Evolutionary conservation across 2,113 vertebrate species (phyloP), one percentile per base, ranked within the genome.

Genomic region (Phoenicopterus ruber): DNA sequence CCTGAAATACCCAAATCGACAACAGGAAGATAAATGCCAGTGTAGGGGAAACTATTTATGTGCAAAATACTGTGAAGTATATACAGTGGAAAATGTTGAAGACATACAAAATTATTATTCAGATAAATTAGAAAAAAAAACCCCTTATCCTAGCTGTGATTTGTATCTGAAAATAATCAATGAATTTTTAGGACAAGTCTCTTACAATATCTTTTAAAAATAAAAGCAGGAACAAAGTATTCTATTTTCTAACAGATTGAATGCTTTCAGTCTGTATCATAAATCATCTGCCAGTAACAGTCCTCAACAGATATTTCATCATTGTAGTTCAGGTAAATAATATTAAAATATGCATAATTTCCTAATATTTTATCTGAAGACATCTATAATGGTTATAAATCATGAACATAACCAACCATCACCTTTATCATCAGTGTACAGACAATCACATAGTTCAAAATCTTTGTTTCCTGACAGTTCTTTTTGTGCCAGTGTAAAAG

Each of bases 41-140:
- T 65, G 28, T 46, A 36, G 44, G 84, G 40, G 69, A 80, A 96
- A 49, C 20, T 2, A 44, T 69, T 65, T 67, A 38, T n/a, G 36
- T 40, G 73, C 26, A 72, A 82, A 92, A 62, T 52, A 38, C 19
- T 57, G 3, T 52, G 16, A 85, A 69, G 46, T 57, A 29, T 66
- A 49, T 8, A 5, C 32, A n/a, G 29, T 55, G 28, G 34, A 63
- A 82, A 84, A 69, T 44, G 0, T 18, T 74, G 25, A 57, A 79
- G 1, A n/a, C 2, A 5, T 11, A 20, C 1, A 42, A 62, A 10
- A 26, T 24, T 4, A n/a, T n/a, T n/a, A n/a, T n/a, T n/a, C n/a
- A n/a, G n/a, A n/a, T n/a, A n/a, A n/a, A n/a, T n/a, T n/a, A n/a
- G n/a, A n/a, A n/a, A n/a, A n/a, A n/a, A n/a, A n/a, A n/a, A n/a